Percentiles rank a stretch among this genome's conserved stretches.
Conservation (phyloP, 2,888 invertebrate species). For the Conchocele bisecta region DNA sequence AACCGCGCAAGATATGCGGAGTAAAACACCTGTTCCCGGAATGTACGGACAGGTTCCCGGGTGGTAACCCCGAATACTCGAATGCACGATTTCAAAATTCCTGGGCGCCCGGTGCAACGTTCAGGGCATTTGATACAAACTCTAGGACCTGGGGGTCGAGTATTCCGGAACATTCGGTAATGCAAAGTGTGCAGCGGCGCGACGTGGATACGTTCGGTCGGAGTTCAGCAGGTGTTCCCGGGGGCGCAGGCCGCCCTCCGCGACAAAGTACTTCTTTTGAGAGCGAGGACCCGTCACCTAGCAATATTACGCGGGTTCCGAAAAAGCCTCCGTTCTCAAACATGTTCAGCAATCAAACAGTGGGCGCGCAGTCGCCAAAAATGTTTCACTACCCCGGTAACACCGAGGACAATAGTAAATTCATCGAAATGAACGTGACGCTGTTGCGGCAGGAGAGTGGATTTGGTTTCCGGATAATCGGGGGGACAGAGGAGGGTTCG, state of each 20-base stretch:
- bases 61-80: constrained; percentile 61
- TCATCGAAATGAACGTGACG: constrained; percentile 89
- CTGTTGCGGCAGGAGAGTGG: constrained; percentile 95
- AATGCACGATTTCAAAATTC: constrained; percentile 55
- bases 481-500: constrained; percentile 98
- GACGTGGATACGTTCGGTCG: constrained; percentile 59
- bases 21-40: constrained; percentile 79
- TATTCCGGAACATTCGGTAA: constrained; percentile 57
- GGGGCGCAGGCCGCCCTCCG: constrained; percentile 70
- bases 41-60: constrained; percentile 58
- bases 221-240: constrained; percentile 58
- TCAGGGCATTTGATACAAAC: constrained; percentile 48
- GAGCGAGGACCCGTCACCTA: constrained; percentile 85
- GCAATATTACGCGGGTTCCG: constrained; percentile 75
- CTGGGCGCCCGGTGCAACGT: constrained; percentile 50
- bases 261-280: constrained; percentile 86
- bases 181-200: constrained; percentile 57
- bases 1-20: constrained; percentile 79
- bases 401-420: constrained; percentile 62
- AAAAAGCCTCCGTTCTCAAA: constrained; percentile 66
- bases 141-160: constrained; percentile 61
- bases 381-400: constrained; percentile 61
- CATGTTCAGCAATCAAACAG: constrained; percentile 54
- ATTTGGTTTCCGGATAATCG: constrained; percentile 99
- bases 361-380: constrained; percentile 59